Percentiles rank a stretch among this genome's conserved stretches.
Evolutionary conservation across 2,888 invertebrate species (phyloP).

Genomic region (Spicauda simplicius): DNA sequence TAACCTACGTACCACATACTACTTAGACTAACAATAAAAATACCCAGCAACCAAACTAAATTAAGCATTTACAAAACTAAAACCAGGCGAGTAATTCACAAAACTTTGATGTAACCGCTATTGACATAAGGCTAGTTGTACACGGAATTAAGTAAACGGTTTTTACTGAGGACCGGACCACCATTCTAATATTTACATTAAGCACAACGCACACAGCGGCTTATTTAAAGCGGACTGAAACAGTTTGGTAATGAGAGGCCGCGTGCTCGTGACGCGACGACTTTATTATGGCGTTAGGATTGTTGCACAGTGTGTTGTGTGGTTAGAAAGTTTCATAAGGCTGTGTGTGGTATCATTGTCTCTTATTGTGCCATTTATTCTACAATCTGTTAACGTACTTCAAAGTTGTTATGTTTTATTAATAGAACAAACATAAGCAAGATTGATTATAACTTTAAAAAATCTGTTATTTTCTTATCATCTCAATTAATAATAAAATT

Average conservation of each 20-base stretch:
- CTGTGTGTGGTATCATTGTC: no score
- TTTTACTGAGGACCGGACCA: slow-evolving; percentile 16
- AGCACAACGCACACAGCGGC: slow-evolving; percentile 51
- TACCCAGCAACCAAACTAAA: background rate
- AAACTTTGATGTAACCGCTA: slow-evolving; percentile 19
- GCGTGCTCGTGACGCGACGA: slow-evolving; percentile 70
- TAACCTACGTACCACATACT: no score
- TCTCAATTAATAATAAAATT: no score
- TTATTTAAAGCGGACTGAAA: slow-evolving; percentile 70
- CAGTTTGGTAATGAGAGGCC: slow-evolving; percentile 76
- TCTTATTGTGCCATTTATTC: no score
- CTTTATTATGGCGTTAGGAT: slow-evolving; percentile 65
- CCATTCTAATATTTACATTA: slow-evolving; percentile 45
- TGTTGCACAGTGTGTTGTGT: slow-evolving; percentile 43
- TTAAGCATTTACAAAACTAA: background rate
- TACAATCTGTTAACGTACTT: no score
- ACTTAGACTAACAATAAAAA: no score
- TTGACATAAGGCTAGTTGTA: slow-evolving; percentile 24
- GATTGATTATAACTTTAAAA: no score
- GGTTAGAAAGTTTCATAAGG: no score
- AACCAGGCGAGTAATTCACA: slow-evolving; percentile 13
- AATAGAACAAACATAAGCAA: no score
- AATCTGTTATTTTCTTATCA: no score
- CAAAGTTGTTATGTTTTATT: no score
- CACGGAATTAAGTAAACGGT: slow-evolving; percentile 32